Conservation (phyloP, 2,888 invertebrate species). For the Hypsopygia costalis region DNA sequence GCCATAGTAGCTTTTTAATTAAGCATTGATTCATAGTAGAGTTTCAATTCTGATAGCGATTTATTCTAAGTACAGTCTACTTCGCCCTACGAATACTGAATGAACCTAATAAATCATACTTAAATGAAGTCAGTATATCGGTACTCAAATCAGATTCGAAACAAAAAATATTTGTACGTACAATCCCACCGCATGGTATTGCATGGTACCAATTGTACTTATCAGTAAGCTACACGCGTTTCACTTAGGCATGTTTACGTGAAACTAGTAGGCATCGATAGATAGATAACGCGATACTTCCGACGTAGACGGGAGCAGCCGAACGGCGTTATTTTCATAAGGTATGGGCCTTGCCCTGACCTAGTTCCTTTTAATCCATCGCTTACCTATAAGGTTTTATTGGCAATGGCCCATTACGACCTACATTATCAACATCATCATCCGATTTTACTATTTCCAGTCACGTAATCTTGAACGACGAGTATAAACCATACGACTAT, state of each 20-base stretch:
- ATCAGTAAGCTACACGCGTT: slow-evolving; percentile 10
- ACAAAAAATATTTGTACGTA: slow-evolving; percentile 5
- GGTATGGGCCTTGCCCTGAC: slow-evolving; percentile 70
- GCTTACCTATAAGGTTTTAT: slow-evolving; percentile 80
- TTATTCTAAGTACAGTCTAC: not conserved
- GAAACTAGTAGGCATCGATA: slow-evolving; percentile 30
- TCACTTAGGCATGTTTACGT: slow-evolving; percentile 25
- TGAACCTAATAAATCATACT: slow-evolving; percentile 1
- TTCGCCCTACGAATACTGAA: not conserved
- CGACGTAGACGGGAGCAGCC: slow-evolving; percentile 43
- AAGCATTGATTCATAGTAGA: too few relatives aligned
- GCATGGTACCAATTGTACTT: slow-evolving; percentile 11
- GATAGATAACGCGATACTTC: slow-evolving; percentile 48
- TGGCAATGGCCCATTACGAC: slow-evolving; percentile 78
- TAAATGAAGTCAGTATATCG: slow-evolving; percentile 1
- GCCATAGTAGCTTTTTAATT: too few relatives aligned
- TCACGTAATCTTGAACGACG: slow-evolving; percentile 77
- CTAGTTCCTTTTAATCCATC: slow-evolving; percentile 77
- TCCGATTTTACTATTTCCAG: slow-evolving; percentile 80
- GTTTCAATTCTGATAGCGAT: too few relatives aligned
- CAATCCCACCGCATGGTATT: slow-evolving; percentile 15
- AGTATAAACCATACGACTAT: slow-evolving; percentile 68
- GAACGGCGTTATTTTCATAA: slow-evolving; percentile 68
- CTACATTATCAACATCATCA: slow-evolving; percentile 80
- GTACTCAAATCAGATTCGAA: slow-evolving; percentile 7